Conservation (phyloP, 1,140 invertebrate genomes). For the Drosophila ohnishii region DNA sequence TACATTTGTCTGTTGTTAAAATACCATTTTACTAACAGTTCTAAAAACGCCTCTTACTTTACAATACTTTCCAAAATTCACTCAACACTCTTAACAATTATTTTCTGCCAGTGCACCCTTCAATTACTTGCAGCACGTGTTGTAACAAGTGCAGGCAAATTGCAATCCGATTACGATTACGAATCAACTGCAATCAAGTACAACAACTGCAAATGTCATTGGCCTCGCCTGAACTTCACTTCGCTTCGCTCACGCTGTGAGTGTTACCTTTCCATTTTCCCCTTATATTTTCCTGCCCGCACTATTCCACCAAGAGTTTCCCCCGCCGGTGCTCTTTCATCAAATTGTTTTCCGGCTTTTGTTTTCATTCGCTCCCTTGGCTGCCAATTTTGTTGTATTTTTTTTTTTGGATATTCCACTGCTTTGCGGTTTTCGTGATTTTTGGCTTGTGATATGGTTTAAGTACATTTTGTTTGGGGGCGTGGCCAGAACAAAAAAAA, state of each 20-base stretch:
- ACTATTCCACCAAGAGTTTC: conserved; percentile 14
- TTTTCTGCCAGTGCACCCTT: conserved; percentile 25
- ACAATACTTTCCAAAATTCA: too few relatives aligned
- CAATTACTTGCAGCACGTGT: conserved; percentile 54
- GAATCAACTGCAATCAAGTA: conserved; percentile 67
- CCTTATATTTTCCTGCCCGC: background rate
- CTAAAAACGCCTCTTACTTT: too few relatives aligned
- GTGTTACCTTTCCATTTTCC: conserved; percentile 40
- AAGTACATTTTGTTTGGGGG: conserved; percentile 34
- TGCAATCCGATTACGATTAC: conserved; percentile 80
- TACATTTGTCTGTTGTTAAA: too few relatives aligned
- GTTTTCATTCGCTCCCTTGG: conserved; percentile 48
- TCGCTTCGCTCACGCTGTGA: conserved; percentile 12
- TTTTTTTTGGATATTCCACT: conserved; percentile 15
- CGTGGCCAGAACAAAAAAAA: conserved; percentile 28
- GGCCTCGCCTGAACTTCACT: conserved; percentile 66
- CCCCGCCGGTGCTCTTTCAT: conserved; percentile 45
- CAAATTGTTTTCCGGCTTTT: conserved; percentile 81
- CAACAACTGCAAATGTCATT: conserved; percentile 71
- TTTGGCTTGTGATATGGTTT: conserved; percentile 36
- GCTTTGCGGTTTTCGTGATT: conserved; percentile 35
- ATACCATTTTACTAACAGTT: too few relatives aligned
- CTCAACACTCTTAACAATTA: too few relatives aligned
- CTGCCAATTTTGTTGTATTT: conserved; percentile 35
- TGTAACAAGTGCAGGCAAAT: conserved; percentile 69